Base-by-base conservation (phyloP, 2,888 invertebrate genomes). In the Malthinus flaveolus region DNA sequence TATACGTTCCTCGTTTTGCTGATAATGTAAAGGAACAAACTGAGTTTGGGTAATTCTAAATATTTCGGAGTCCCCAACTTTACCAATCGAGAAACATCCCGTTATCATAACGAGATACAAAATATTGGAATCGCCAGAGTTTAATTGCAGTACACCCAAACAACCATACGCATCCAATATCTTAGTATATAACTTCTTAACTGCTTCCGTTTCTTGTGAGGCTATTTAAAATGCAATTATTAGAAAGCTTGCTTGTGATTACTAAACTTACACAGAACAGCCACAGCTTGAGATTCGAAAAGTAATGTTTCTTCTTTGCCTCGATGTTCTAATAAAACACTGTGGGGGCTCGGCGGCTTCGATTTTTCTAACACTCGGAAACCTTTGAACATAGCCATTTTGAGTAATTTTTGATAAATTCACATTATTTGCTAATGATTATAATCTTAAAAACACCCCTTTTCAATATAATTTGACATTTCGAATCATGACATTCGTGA, bases 11-110 rank as follows among this genome's bases (percentile, higher is more conserved):
- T 86, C 86, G 66, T 82, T 84, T 66, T 83, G 81, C 44, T 87
- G 87, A 73, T 90, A 88, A 76, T 91, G 89, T 60, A 97, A 80
- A 0, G 97, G 94, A 7, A 96, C 83, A 77, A 97, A 95, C 69
- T 90, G 89, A 0, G 95, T 95, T 78, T 94, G 93, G 0, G 95
- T 96, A 56, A 98, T 91, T 67, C 95, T 87, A 78, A 97, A 97
- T 59, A 99, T 90, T 82, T 99, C 98, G 0, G 92, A 89, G 71
- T 96, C 95, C 44, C 90, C 90, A 42, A 99, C 89, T 81, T 97
- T 97, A 7, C 98, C 98, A 64, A 97, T 91, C 7, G 97, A 98
- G 68, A 96, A 89, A 78, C 97, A 98, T 33, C 97, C 96, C 9
- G 94, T 97, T 50, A 99, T 91, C 73, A 97, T 85, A 7, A 97